Conservation (phyloP, 1,140 invertebrate species). For the Phymastichus coffea region DNA sequence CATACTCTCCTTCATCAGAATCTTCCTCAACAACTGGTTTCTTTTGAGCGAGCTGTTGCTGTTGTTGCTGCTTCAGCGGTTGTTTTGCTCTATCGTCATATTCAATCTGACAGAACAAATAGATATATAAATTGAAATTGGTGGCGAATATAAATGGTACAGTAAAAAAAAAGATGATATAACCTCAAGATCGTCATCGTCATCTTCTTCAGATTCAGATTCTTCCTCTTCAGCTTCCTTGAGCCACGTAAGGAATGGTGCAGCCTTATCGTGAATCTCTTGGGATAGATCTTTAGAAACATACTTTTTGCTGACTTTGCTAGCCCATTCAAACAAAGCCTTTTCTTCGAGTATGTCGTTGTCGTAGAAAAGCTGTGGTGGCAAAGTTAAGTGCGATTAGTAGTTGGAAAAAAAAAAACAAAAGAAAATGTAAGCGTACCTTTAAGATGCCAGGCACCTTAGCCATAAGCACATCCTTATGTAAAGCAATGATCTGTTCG, state of each 20-base stretch:
- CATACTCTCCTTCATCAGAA: slow-evolving; percentile 76
- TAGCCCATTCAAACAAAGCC: slow-evolving; percentile 90
- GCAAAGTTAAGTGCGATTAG: slow-evolving; percentile 16
- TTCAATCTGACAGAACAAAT: slow-evolving; percentile 66
- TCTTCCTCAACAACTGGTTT: slow-evolving; percentile 56
- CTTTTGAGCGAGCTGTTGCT: slow-evolving; percentile 47
- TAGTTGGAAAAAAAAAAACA: slow-evolving; percentile 1
- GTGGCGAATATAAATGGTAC: background rate
- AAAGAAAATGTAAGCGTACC: slow-evolving; percentile 46
- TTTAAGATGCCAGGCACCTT: slow-evolving; percentile 91
- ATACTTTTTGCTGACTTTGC: slow-evolving; percentile 92
- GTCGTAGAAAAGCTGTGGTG: slow-evolving; percentile 85
- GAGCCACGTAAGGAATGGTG: slow-evolving; percentile 95
- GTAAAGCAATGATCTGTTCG: slow-evolving; percentile 87
- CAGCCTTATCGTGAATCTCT: slow-evolving; percentile 89
- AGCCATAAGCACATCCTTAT: slow-evolving; percentile 76
- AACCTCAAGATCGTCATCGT: slow-evolving; percentile 68
- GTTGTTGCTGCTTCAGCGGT: slow-evolving; percentile 67
- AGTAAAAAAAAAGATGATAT: slow-evolving; percentile 9
- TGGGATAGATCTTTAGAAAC: slow-evolving; percentile 86
- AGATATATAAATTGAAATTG: slow-evolving; percentile 17
- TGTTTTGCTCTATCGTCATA: slow-evolving; percentile 83
- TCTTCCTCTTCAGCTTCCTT: slow-evolving; percentile 95
- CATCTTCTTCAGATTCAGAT: slow-evolving; percentile 69
- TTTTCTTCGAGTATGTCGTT: slow-evolving; percentile 93